Evolutionary conservation across 2,888 invertebrate genomes (phyloP), one percentile per base, ranked within the genome.

Genomic region (Drosophila pullipes): DNA sequence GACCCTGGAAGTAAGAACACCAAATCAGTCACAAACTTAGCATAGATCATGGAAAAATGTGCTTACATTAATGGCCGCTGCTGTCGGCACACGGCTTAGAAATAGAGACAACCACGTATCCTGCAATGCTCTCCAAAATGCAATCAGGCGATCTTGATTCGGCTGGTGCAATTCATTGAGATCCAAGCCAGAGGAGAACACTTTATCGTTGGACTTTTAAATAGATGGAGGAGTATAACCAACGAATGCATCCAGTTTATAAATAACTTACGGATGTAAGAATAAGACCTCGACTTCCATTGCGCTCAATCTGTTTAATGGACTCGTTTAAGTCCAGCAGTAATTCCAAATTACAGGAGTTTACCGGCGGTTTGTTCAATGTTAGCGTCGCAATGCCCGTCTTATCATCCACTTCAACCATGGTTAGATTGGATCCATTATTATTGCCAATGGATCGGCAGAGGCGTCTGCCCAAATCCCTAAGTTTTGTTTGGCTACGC

Each of bases 121-220:
- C 93, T 98, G 98, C 2, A 98, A 93, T 0, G 95, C 94, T 1
- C 94, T 94, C 98, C 98, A 98, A 91, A 97, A 98, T 53, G 94
- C 93, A 77, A 94, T 95, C 0, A 95, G 93, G 71, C 97, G 94
- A 44, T 96, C 95, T 62, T 94, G 91, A 60, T 97, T 95, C 0
- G 97, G 96, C 91, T 97, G 96, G 90, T 97, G 97, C 96, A 98
- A 96, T 94, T 98, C 98, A 93, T 96, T 94, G 33, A 98, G 96
- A 91, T 98, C 98, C 70, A 98, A 93, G 5, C 98, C 98, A 25
- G 96, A 97, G 7, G 96, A 96, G 91, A 98, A 98, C 37, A 97
- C 85, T 30, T 61, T 82, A 41, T 78, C 76, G 60, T 78, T 87
- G 11, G 83, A 79, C 86, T 87, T 41, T 49, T 25, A n/a, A 49